Evolutionary conservation across 2,113 vertebrate species (phyloP), one percentile per base, ranked within the genome.

Genomic region (Balaenoptera acutorostrata): DNA sequence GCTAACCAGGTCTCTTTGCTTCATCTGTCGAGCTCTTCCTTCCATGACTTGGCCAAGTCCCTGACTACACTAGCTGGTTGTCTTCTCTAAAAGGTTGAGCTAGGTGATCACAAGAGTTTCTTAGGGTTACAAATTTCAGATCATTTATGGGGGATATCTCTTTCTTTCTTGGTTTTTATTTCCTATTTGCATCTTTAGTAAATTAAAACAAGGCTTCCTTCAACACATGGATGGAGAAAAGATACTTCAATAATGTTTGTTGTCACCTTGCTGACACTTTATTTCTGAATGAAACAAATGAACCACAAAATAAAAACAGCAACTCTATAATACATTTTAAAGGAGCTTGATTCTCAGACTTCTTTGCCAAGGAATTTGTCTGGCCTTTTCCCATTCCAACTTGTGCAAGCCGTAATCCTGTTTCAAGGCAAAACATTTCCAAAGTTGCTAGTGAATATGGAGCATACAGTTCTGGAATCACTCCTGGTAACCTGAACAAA

Each of bases 331-430:
- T 17, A n/a, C 64, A 84, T 59, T 93, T n/a, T 88, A 63, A 90
- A n/a, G 6, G 39, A 97, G 49, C 93, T 61, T 55, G 61, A 87
- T 92, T 95, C 29, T 90, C 44, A 93, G 78, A 78, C 21, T 55
- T 75, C 8, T 97, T 52, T 95, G 93, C 91, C 93, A 94, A 95
- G 61, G 46, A 82, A 61, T 92, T 75, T 96, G 95, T 84, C 89
- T 96, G 95, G 77, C 63, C 44, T 15, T 71, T 68, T 25, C 85
- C 49, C 13, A 39, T 72, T 69, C 49, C 46, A 77, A 15, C 71
- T 90, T 74, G 14, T 68, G n/a, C 46, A 95, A 64, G 18, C 18
- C 27, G 84, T 83, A 63, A 85, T 95, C 18, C 36, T 84, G 75
- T 97, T 95, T 87, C 66, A 63, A 88, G 74, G 69, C 61, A 87